phyloP scores from a whole-genome alignment of 2,113 vertebrate species.

The Trochalopteron elliotii region DNA sequence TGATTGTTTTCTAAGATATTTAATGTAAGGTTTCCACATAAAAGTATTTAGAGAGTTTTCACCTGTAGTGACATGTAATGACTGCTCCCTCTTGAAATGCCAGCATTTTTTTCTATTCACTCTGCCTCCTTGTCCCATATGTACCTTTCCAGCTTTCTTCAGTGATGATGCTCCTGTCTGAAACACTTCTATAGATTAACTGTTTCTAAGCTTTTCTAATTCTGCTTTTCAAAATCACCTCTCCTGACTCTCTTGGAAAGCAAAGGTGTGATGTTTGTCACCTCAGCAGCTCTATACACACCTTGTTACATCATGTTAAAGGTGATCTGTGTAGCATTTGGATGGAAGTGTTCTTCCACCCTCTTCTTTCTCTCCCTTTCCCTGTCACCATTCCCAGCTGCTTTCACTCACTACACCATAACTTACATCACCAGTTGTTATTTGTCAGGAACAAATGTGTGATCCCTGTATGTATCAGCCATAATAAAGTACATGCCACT shows the following conservation, averaged over 20 bases:
- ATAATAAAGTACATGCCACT: not conserved
- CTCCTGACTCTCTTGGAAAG: not conserved
- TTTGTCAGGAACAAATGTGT: not conserved
- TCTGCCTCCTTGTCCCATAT: not conserved
- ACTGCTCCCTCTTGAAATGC: not conserved
- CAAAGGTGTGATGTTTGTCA: not conserved
- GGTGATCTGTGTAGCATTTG: not conserved
- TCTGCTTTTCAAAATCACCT: not conserved
- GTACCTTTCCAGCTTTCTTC: not conserved
- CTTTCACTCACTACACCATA: not conserved
- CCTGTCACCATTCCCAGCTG: not conserved
- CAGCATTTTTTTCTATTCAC: not conserved
- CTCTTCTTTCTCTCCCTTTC: not conserved
- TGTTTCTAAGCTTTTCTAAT: not conserved
- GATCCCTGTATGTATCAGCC: not conserved
- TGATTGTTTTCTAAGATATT: not conserved
- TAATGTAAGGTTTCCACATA: not conserved
- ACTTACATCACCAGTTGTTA: not conserved
- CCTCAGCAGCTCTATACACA: not conserved
- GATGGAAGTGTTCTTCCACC: not conserved
- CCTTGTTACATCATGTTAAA: not conserved
- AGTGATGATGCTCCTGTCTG: not conserved
- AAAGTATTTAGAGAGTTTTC: not conserved
- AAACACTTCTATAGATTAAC: not conserved
- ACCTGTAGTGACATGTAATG: not conserved